Evolutionary conservation across 2,797 vertebrate genomes (phyloP).

Genomic region (Falco naumanni): DNA sequence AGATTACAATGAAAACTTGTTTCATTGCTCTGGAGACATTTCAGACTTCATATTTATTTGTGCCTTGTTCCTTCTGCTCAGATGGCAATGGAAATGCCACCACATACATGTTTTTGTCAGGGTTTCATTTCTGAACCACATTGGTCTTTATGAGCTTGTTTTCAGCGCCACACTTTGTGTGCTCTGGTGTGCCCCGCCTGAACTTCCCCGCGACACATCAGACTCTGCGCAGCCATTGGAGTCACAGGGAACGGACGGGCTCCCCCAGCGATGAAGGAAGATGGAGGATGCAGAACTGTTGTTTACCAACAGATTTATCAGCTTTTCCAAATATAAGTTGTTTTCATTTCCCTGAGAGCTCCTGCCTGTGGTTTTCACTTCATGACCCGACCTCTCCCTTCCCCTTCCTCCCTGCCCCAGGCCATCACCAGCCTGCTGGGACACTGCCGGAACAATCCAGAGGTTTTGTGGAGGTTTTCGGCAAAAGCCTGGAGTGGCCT

Average conservation of each 20-base stretch:
- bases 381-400: no score
- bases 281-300: not conserved
- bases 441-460: not conserved
- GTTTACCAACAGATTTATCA: not conserved
- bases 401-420: no score
- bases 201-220: not conserved
- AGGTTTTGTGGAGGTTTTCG: not conserved
- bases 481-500: no score
- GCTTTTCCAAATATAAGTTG: not conserved
- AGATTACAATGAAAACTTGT: not conserved
- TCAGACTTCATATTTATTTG: not conserved
- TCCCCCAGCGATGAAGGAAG: not conserved
- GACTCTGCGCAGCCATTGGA: no score
- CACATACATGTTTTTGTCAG: fast-evolving
- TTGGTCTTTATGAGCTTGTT: not conserved
- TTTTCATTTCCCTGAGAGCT: not conserved
- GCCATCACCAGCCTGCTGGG: not conserved
- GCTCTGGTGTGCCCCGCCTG: fast-evolving
- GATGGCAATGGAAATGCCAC: not conserved
- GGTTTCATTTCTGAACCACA: not conserved
- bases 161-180: not conserved
- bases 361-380: not conserved
- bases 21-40: not conserved
- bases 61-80: not conserved
- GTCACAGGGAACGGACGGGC: not conserved